Evolutionary conservation across 2,888 invertebrate genomes (phyloP), one percentile per base, ranked within the genome.

Genomic region (Noctua comes): DNA sequence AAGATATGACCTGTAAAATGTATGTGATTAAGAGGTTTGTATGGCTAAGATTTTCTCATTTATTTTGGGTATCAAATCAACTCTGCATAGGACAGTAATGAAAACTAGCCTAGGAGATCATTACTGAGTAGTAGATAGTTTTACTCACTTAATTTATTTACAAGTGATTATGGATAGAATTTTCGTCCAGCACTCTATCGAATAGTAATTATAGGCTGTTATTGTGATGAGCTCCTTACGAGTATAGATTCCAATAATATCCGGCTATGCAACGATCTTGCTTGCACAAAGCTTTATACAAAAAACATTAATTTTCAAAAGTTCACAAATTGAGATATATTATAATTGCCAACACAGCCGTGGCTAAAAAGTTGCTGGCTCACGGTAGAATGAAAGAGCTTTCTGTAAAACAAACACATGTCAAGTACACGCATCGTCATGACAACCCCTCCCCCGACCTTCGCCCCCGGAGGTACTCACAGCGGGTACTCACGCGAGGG

Each of bases 371-470:
- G 31, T 83, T 84, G 84, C 84, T 36, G 54, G 27, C 54, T 86
- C 84, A 84, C 71, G 64, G 40, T 72, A 8, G n/a, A 77, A 69
- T 69, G 83, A 82, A 83, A 86, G 86, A 84, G 84, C 73, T 78
- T 68, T 68, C 86, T 70, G 73, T 74, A 78, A 86, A 84, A 84
- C 84, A 84, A 84, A 86, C 86, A 79, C 84, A 74, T 31, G 86
- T 78, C 84, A 84, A 84, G 84, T 74, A 86, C 84, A 84, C 86
- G 68, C 84, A 71, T 83, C 80, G 73, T 74, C 86, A 84, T 86
- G 86, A 59, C 59, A 68, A 78, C 71, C 43, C n/a, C 40, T 4
- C 68, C 46, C 83, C 46, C 36, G n/a, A 8, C 43, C 43, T n/a
- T 10, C 40, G 2, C 64, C 51, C 43, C 59, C 40, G n/a, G 24